Base-by-base conservation (phyloP, 2,797 vertebrate species). In the Halcyon chelicuti region DNA sequence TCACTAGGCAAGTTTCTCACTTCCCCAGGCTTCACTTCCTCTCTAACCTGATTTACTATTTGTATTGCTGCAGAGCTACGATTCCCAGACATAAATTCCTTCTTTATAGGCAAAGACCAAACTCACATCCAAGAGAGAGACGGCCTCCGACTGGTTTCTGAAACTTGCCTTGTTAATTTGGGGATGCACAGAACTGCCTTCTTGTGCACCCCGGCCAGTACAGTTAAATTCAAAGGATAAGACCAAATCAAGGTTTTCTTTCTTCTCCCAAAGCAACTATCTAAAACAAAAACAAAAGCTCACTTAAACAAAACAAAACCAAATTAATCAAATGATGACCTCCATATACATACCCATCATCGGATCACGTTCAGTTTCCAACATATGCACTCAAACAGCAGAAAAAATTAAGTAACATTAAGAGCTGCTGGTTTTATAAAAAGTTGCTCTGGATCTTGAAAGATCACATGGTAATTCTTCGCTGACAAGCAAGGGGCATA, bases 361-460 rank as follows among this genome's bases (percentile, higher is more conserved):
- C 20, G 10, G 28, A 61, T 19, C 47, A 25, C 12, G 31, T 49
- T 66, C 37, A 9, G 9, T 44, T 66, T 61, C 54, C 42, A 71
- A 33, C 17, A 55, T 3, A 25, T 1, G 8, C 28, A 7, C 28
- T 12, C 10, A 28, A 47, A 72, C 0, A 1, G 44, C 55, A 75
- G 28, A 54, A 66, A 54, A 15, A 80, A n/a, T 10, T 29, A 42
- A 28, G 23, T 23, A 60, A 17, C 35, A 3, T 11, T 11, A 60
- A 26, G 31, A 35, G 35, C 6, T 62, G 33, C 28, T 67, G 16
- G 3, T 37, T 44, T 60, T 52, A 20, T 39, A 40, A 44, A 35
- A 51, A 46, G 42, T n/a, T 14, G 9, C 21, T 39, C 33, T 22
- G 31, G 40, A 72, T 40, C 66, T 57, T n/a, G 26, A 42, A 46